These are phyloP conservation scores for Euplexia lucipara DNA, from an alignment of 2,888 invertebrate species.

Conservation along the genomic window DNA sequence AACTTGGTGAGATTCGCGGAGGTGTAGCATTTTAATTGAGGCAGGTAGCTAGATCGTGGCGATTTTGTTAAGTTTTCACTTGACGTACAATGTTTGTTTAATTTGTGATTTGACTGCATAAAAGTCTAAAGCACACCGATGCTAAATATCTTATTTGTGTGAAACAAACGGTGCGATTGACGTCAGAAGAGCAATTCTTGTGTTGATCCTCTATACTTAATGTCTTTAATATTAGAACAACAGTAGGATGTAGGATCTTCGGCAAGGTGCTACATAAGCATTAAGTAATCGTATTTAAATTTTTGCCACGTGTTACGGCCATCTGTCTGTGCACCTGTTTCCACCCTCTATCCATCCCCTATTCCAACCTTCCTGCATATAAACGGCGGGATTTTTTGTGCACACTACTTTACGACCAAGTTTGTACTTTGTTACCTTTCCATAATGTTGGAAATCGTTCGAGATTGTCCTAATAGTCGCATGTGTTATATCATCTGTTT, in stretches of 20 bases:
- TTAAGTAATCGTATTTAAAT: background rate
- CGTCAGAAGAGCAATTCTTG: conserved; percentile 21
- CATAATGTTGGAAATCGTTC: conserved; percentile 40
- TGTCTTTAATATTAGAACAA: conserved; percentile 2
- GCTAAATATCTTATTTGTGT: conserved; percentile 8
- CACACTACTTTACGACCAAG: conserved; percentile 14
- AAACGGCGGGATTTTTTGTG: conserved; percentile 27
- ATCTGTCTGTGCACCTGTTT: conserved; percentile 73
- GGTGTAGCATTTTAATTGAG: conserved; percentile 49
- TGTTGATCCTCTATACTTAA: background rate
- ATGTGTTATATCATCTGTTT: conserved; percentile 45
- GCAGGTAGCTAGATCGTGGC: conserved; percentile 19
- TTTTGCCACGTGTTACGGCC: conserved; percentile 69
- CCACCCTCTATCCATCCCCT: conserved; percentile 48
- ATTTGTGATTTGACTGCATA: conserved; percentile 18
- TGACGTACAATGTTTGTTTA: conserved; percentile 9
- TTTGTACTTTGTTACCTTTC: conserved; percentile 31
- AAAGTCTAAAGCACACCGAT: conserved; percentile 7
- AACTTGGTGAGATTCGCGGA: conserved; percentile 41
- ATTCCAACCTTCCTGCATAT: conserved; percentile 41
- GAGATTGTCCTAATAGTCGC: conserved; percentile 8
- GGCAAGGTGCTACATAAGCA: conserved; percentile 40
- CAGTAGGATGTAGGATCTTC: conserved; percentile 10
- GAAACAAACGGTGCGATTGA: conserved; percentile 14
- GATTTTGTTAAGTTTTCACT: conserved; percentile 33